Evolutionary conservation across 2,888 invertebrate genomes (phyloP).

Genomic region (Rugalucina vietnamica): DNA sequence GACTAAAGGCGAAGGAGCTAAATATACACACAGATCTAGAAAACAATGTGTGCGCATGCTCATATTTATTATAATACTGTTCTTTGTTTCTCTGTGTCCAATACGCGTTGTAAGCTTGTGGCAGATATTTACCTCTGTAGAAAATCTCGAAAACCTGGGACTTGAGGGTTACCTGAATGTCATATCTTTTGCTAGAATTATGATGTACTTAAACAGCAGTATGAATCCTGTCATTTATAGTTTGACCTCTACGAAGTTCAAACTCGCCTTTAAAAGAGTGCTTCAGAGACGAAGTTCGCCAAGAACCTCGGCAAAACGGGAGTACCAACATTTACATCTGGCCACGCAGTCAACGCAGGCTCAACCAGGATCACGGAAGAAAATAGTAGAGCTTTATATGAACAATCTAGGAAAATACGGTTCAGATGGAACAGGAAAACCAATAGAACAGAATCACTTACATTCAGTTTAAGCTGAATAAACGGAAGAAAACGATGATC

Average conservation of each 20-base stretch:
- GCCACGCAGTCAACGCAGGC: too few species aligned
- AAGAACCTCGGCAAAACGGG: not conserved
- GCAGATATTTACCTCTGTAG: constrained; percentile 91
- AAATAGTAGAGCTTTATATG: too few species aligned
- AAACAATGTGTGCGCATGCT: constrained; percentile 75
- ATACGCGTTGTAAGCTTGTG: constrained; percentile 94
- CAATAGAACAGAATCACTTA: too few species aligned
- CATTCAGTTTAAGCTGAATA: too few species aligned
- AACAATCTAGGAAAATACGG: too few species aligned
- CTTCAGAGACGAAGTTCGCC: constrained; percentile 12
- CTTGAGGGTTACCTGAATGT: constrained; percentile 92
- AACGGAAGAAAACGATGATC: too few species aligned
- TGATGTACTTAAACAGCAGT: constrained; percentile 95
- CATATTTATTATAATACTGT: constrained; percentile 87
- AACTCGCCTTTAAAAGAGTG: constrained; percentile 84
- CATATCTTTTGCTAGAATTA: constrained; percentile 90
- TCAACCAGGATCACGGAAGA: too few species aligned
- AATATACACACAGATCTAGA: constrained; percentile 57
- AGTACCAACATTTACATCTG: too few species aligned
- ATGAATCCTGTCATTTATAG: constrained; percentile 96
- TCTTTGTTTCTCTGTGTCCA: constrained; percentile 95
- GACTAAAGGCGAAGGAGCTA: constrained; percentile 33
- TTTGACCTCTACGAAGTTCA: constrained; percentile 95
- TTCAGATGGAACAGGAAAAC: too few species aligned
- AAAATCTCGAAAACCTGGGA: constrained; percentile 89